Evolutionary conservation across 2,888 invertebrate species (phyloP), one percentile per base, ranked within the genome.

Genomic region (Pyrrhosoma nymphula): DNA sequence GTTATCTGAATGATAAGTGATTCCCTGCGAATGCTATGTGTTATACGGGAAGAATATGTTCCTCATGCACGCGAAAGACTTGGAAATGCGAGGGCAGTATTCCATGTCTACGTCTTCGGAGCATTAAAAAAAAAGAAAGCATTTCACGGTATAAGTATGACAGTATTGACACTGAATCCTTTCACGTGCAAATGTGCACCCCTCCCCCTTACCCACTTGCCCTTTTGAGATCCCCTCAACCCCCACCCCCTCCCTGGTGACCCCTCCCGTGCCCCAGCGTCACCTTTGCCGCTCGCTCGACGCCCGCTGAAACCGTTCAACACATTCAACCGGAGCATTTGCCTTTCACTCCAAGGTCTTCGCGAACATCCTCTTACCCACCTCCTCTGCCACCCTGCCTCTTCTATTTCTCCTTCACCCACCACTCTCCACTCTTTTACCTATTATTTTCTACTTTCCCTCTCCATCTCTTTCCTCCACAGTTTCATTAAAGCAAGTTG

Each of bases 331-430:
- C 39, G 10, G 69, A 69, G 69, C 69, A 26, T 69, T 69, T 69
- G 69, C 69, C 69, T 26, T 69, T 69, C 69, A 69, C 69, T 69
- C 69, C 69, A 26, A 69, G 69, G 69, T 69, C 69, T 69, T 69
- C 69, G 26, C 26, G 69, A 69, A n/a, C n/a, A 69, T 69, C 88
- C 47, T 88, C 88, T 47, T 47, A 35, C 88, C 88, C 16, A 18
- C 35, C 23, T 18, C 88, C n/a, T 18, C 47, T 12, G n/a, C 47
- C 47, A 4, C 8, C 47, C 47, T 8, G 8, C 69, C 69, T 69
- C 26, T 26, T 47, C 47, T 47, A 47, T 47, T 47, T 47, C 47
- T 47, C 47, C 8, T n/a, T 4, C 69, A 69, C n/a, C n/a, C 69
- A 69, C 23, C 69, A 14, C 60, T 60, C 20, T 20, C 16, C 60